Base-by-base conservation (phyloP, 2,113 vertebrate genomes). In the Cinclus mexicanus region DNA sequence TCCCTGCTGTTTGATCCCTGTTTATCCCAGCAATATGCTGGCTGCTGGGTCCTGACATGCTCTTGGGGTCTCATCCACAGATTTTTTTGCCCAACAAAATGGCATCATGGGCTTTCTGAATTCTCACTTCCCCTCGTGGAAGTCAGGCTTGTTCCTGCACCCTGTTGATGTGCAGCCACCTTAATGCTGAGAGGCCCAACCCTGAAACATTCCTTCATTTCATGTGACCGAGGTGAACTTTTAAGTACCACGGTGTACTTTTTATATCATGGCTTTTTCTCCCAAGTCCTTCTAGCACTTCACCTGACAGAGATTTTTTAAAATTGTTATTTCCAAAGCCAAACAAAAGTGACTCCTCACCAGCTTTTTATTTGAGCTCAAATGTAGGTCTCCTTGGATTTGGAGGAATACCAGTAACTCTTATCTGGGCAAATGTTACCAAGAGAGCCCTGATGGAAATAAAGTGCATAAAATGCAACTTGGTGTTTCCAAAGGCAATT, bases 51-150 rank as follows among this genome's bases (percentile, higher is more conserved):
- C 21, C 74, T 63, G 28, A 23, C 4, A 1, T 12, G 12, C 33
- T 33, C 35, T 14, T 42, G 20, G 22, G 16, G 22, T 8, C 55
- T 60, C 6, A 3, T 25, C 5, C 41, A 28, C 18, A 35, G 41
- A 12, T 52, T 53, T 79, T 60, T 92, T 53, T 0, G 0, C 28
- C 7, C 15, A 61, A 20, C 12, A 37, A 83, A 87, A 81, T 18
- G 50, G 11, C 5, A 33, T n/a, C 0, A 0, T 20, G 16, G 33
- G 7, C 50, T 42, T 83, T 94, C 41, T 8, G 56, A 55, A 46
- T 70, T 55, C 47, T 28, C 14, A 24, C 3, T 57, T 12, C 9
- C 4, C 7, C 11, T 79, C 47, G 28, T 42, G 64, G 22, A 72
- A 39, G 6, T 59, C 72, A 81, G 31, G 50, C 14, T 84, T 81